Evolutionary conservation across 1,140 invertebrate species (phyloP).

Genomic region (Tenebrio molitor): DNA sequence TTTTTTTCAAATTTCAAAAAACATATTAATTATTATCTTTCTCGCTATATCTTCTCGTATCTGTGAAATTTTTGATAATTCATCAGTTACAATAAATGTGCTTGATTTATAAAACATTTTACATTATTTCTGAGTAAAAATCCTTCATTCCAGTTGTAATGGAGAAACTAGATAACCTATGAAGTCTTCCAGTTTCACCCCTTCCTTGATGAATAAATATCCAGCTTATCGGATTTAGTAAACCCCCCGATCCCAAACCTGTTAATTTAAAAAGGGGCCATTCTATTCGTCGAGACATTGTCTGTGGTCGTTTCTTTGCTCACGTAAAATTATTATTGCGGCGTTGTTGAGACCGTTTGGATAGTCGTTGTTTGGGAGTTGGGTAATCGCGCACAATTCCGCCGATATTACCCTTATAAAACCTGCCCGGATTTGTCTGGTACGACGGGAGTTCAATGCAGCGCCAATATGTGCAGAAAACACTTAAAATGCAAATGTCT

Average conservation of each 20-base stretch:
- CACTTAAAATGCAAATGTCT: conserved; percentile 62
- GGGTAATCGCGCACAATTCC: conserved; percentile 43
- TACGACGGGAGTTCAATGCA: conserved; percentile 43
- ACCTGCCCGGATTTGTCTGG: conserved; percentile 37
- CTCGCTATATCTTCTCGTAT: no score
- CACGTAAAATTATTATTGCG: conserved; percentile 6
- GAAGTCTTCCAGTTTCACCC: no score
- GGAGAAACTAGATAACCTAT: no score
- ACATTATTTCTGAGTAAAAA: no score
- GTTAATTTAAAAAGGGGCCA: neutral
- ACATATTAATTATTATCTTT: no score
- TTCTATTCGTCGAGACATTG: neutral
- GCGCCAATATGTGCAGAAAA: conserved; percentile 60
- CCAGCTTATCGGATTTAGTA: no score
- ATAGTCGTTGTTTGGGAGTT: conserved; percentile 9
- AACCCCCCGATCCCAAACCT: neutral
- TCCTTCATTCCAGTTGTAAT: no score
- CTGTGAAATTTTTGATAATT: no score
- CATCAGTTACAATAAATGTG: no score
- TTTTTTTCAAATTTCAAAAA: no score
- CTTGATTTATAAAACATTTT: no score
- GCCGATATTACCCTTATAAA: conserved; percentile 45
- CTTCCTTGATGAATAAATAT: no score
- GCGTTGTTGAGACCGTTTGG: conserved; percentile 18
- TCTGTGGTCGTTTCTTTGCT: conserved; percentile 8